Base-by-base conservation (phyloP, 2,888 invertebrate species). In the Spilosoma lubricipeda region DNA sequence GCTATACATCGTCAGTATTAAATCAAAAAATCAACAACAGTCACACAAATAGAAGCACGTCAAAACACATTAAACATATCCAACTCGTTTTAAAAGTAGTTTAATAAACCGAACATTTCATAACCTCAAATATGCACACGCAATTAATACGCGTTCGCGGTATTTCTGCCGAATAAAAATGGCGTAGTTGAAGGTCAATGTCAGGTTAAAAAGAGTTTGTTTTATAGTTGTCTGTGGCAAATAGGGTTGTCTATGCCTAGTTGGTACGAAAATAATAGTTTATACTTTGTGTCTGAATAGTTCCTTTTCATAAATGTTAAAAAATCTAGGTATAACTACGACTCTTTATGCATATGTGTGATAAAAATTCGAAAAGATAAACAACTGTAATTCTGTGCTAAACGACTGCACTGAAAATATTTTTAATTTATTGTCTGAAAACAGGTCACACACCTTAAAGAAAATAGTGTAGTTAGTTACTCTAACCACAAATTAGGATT, bases 141-240 rank as follows among this genome's bases (percentile, higher is more conserved):
- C 48, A 68, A 75, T 71, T 71, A 63, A 56, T 63, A 66, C 48
- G 42, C 67, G 66, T 74, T 75, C 74, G 68, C 65, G 74, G 71
- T 75, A 75, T 71, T 71, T 75, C 23, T 75, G 71, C 45, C 65
- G 39, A 52, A 75, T 74, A 67, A 71, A 75, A 67, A 71, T 71
- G 74, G 71, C 74, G 71, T 36, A 39, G 33, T 39, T 71, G 67
- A 75, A 71, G 74, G 74, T 75, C 71, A 75, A 75, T 75, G 74
- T 68, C 71, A 75, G 71, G 68, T 65, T 74, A 68, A 63, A 56
- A 71, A 64, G 59, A 64, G 66, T 69, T n/a, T 64, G 27, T n/a
- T 63, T 63, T 73, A 66, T 64, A 56, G 68, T 74, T 66, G 45
- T 70, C 73, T 74, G 70, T 66, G 70, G 56, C 15, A 1, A 23